These are phyloP conservation scores for Centrocercus urophasianus DNA, from an alignment of 2,113 vertebrate species.

Conservation along the genomic window DNA sequence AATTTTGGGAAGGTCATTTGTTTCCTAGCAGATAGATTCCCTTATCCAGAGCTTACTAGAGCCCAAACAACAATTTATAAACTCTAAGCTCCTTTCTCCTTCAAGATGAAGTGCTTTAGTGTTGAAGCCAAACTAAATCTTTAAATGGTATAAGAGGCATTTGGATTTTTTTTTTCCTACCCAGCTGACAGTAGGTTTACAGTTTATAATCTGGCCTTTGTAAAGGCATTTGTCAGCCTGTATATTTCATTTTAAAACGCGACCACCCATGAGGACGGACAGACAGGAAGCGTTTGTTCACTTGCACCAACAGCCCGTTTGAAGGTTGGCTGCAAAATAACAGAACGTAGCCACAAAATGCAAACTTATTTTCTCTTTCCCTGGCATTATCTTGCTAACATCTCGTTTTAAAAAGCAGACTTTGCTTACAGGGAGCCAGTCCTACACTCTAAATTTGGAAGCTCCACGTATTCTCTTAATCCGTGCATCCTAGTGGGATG, in stretches of 20 bases:
- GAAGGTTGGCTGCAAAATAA: slow-evolving; percentile 81
- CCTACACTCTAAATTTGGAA: slow-evolving; percentile 89
- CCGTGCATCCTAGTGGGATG: slow-evolving; percentile 56
- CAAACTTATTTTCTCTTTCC: slow-evolving; percentile 65
- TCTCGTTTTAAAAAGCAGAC: slow-evolving; percentile 77
- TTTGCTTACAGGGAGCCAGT: slow-evolving; percentile 88
- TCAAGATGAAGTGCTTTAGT: slow-evolving; percentile 69
- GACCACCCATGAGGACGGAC: slow-evolving; percentile 91
- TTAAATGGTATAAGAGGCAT: slow-evolving; percentile 79
- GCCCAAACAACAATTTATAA: slow-evolving; percentile 73
- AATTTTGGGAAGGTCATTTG: slow-evolving; percentile 69
- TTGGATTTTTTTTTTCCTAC: slow-evolving; percentile 77
- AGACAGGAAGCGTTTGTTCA: slow-evolving; percentile 84
- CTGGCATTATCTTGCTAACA: slow-evolving; percentile 76
- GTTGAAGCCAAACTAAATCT: slow-evolving; percentile 74
- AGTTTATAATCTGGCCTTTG: slow-evolving; percentile 92
- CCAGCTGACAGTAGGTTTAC: slow-evolving; percentile 91
- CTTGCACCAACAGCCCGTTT: slow-evolving; percentile 76
- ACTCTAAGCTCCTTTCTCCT: slow-evolving; percentile 58
- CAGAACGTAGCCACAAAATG: slow-evolving; percentile 80
- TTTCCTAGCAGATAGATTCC: slow-evolving; percentile 73
- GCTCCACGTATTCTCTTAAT: slow-evolving; percentile 75
- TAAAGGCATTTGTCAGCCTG: slow-evolving; percentile 93
- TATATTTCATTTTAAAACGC: slow-evolving; percentile 85
- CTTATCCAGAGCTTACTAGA: slow-evolving; percentile 62